These are phyloP conservation scores for Trogon melanurus DNA, from an alignment of 2,113 vertebrate genomes.

Conservation along the genomic window DNA sequence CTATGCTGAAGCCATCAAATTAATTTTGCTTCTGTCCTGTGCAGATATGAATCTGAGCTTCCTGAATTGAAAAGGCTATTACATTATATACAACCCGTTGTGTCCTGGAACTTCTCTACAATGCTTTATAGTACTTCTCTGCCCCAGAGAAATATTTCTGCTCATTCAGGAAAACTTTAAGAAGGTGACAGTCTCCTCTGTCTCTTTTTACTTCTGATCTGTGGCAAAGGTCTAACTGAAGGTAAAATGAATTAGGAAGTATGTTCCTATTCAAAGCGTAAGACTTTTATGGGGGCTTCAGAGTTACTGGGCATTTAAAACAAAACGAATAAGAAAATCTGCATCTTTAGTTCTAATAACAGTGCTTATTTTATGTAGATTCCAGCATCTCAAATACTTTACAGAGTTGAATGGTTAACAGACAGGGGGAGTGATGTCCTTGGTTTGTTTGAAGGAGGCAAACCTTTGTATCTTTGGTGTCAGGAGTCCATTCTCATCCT, in stretches of 20 bases:
- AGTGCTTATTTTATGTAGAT: not conserved
- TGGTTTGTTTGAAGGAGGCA: not conserved
- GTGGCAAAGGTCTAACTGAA: not conserved
- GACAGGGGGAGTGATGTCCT: not conserved
- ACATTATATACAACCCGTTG: not conserved
- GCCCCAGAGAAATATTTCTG: not conserved
- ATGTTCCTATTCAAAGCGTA: not conserved
- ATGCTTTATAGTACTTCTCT: not conserved
- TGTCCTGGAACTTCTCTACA: not conserved
- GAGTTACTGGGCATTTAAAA: not conserved
- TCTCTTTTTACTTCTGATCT: not conserved
- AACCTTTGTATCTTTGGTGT: not conserved
- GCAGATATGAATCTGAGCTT: constrained; percentile 21
- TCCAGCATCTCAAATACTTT: not conserved
- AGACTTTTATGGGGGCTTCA: not conserved
- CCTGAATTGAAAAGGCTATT: constrained; percentile 16
- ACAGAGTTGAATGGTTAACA: not conserved
- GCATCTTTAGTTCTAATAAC: not conserved
- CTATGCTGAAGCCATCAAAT: constrained; percentile 22
- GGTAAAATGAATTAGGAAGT: not conserved
- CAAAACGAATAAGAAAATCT: not conserved
- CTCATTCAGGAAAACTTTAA: not conserved
- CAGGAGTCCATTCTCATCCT: not conserved
- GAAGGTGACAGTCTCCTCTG: not conserved
- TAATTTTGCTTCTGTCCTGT: constrained; percentile 20